phyloP scores from a whole-genome alignment of 64 coral and sea anemone species.

The Pocillopora verrucosa region DNA sequence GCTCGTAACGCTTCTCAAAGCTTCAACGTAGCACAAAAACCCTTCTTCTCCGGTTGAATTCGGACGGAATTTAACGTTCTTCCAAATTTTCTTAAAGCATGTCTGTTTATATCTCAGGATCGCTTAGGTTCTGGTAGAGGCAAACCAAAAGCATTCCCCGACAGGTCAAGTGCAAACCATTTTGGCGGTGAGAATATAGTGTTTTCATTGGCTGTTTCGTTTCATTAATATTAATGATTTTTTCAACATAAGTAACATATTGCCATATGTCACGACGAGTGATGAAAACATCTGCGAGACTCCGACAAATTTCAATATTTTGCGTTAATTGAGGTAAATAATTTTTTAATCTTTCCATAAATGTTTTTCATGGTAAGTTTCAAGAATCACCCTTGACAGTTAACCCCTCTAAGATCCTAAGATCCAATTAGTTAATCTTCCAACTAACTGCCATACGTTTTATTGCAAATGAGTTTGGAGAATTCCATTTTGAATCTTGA shows the following conservation, averaged over 20 bases:
- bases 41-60: background rate
- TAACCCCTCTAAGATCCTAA: too few relatives aligned
- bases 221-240: background rate
- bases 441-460: too few relatives aligned
- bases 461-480: too few relatives aligned
- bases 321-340: too few relatives aligned
- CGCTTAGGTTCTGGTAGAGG: background rate
- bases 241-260: background rate
- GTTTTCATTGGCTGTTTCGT: background rate
- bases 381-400: too few relatives aligned
- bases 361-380: too few relatives aligned
- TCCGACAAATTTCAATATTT: too few relatives aligned
- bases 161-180: constrained; percentile 34
- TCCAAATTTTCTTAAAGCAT: background rate
- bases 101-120: constrained; percentile 30
- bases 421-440: too few relatives aligned
- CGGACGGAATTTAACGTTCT: background rate
- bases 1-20: background rate
- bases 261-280: too few relatives aligned
- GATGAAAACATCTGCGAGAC: too few relatives aligned
- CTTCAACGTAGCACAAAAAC: background rate
- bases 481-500: too few relatives aligned
- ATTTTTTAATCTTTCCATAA: too few relatives aligned
- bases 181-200: constrained; percentile 23
- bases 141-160: constrained; percentile 24